Evolutionary conservation across 2,888 invertebrate species (phyloP).

Genomic region (Mesopsocus fuscifrons): DNA sequence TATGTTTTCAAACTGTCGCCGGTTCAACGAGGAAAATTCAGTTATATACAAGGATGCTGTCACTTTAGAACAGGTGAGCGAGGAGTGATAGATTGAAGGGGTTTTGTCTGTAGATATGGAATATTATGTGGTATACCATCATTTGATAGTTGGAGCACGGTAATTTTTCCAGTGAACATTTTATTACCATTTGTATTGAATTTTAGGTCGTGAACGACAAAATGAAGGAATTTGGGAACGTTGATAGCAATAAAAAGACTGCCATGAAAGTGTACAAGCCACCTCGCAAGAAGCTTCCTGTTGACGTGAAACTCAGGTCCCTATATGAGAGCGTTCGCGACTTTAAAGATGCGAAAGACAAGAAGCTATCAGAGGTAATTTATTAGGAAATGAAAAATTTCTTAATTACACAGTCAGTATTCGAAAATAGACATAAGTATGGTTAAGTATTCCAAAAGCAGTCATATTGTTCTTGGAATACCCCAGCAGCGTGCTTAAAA

Average conservation of each 20-base stretch:
- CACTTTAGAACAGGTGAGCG: conserved; percentile 63
- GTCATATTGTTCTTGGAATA: too few species aligned
- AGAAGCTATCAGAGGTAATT: conserved; percentile 56
- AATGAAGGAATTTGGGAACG: conserved; percentile 4
- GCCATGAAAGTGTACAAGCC: conserved; percentile 1
- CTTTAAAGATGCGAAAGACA: conserved; percentile 63
- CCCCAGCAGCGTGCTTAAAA: too few species aligned
- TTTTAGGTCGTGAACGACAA: conserved; percentile 11
- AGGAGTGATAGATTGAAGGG: conserved; percentile 68
- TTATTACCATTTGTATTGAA: too few species aligned
- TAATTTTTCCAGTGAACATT: too few species aligned
- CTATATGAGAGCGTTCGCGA: conserved; percentile 81
- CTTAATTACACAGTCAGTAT: too few species aligned
- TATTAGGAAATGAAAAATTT: too few species aligned
- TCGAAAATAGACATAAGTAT: too few species aligned
- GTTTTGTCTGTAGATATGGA: conserved; percentile 31
- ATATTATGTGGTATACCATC: too few species aligned
- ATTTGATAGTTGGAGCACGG: too few species aligned
- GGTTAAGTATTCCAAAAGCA: too few species aligned
- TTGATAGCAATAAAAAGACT: neutral
- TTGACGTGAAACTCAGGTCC: conserved; percentile 45
- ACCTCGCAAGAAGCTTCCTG: neutral
- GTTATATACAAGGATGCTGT: conserved; percentile 90
- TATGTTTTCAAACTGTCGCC: conserved; percentile 96
- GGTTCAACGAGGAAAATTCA: conserved; percentile 92